A percentile compares a stretch with the other conserved stretches of the same genome.
Evolutionary conservation across 1,140 invertebrate species (phyloP).

Genomic region (Nomia melanderi): DNA sequence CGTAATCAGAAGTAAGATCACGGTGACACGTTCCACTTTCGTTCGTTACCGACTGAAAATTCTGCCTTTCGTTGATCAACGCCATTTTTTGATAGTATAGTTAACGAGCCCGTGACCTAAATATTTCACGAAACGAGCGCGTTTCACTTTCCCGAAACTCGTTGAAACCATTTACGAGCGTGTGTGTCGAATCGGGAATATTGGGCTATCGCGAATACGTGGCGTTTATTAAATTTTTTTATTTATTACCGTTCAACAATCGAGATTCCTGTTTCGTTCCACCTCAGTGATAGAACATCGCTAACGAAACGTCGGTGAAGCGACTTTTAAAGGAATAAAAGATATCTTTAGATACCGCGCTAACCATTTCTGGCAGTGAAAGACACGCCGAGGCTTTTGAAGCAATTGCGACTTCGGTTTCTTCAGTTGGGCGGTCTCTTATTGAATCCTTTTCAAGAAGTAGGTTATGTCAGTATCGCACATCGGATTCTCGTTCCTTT

Average conservation of each 20-base stretch:
- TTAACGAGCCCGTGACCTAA: constrained; percentile 22
- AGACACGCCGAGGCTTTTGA: neutral
- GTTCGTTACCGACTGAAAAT: constrained; percentile 41
- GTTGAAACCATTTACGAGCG: neutral
- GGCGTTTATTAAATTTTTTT: too few relatives aligned
- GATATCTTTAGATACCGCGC: neutral
- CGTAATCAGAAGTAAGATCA: constrained; percentile 43
- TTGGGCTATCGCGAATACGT: too few relatives aligned
- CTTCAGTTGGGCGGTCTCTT: neutral
- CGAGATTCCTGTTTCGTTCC: neutral
- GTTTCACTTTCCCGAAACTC: constrained; percentile 22
- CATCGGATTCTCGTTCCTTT: neutral
- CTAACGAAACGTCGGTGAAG: neutral
- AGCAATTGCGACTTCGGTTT: constrained; percentile 5
- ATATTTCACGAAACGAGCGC: constrained; percentile 3
- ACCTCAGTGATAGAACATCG: neutral
- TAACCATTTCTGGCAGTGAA: neutral
- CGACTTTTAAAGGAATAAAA: constrained; percentile 5
- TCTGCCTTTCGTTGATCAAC: constrained; percentile 18
- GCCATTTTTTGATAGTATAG: neutral
- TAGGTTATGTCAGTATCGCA: neutral
- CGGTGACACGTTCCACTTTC: constrained; percentile 53
- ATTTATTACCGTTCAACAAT: neutral
- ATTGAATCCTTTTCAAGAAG: neutral
- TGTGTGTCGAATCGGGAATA: neutral